A percentile compares a stretch with the other conserved stretches of the same genome.
Conservation (phyloP, 2,797 vertebrate genomes). For the Eptatretus atami region DNA sequence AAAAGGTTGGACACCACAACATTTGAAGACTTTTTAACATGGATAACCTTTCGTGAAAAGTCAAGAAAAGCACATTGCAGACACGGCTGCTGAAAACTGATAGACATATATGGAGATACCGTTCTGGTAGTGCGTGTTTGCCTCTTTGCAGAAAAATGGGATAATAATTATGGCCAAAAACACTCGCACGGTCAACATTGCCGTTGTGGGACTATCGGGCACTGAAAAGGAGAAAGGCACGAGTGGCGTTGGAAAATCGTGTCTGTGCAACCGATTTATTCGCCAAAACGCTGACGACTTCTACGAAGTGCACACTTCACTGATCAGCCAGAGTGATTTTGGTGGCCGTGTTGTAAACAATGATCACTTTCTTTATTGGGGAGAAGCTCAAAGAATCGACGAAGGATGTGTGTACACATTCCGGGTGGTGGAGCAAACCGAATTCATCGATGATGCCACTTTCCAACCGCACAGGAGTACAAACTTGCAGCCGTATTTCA, state of each 20-base stretch:
- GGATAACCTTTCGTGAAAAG: too few species aligned
- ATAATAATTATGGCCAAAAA: constrained; percentile 4
- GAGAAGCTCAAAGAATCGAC: not conserved
- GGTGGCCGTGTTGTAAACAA: constrained; percentile 5
- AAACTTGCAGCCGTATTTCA: constrained; percentile 2
- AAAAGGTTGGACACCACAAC: too few species aligned
- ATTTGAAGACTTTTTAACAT: too few species aligned
- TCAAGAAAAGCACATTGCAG: too few species aligned
- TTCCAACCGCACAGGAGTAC: constrained; percentile 2
- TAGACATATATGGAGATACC: too few species aligned
- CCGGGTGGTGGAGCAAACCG: constrained; percentile 4
- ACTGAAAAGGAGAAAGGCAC: constrained; percentile 3
- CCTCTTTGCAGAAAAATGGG: not conserved
- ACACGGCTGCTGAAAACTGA: too few species aligned
- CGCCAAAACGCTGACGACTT: not conserved
- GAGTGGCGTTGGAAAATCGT: not conserved
- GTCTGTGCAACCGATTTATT: constrained; percentile 4
- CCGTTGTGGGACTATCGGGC: constrained; percentile 2
- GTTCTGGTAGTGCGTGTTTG: not conserved
- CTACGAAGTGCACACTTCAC: constrained; percentile 2
- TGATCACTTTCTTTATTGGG: constrained; percentile 4
- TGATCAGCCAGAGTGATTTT: constrained; percentile 3
- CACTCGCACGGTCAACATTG: constrained; percentile 2
- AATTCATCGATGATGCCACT: constrained; percentile 5
- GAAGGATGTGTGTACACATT: constrained; percentile 2